Evolutionary conservation across 2,888 invertebrate genomes (phyloP).

Genomic region (Cepaea hortensis): DNA sequence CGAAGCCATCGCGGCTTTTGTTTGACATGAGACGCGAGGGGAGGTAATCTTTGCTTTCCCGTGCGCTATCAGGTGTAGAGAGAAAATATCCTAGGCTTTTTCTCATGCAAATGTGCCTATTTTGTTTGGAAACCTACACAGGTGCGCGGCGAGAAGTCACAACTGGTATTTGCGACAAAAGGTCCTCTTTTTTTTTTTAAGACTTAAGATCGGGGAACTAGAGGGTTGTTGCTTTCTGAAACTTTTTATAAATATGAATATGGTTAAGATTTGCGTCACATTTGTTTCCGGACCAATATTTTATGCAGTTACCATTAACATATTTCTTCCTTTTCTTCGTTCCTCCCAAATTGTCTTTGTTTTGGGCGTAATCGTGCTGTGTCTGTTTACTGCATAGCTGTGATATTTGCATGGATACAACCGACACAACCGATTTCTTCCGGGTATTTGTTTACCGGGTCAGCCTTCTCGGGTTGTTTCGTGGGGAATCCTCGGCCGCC

Average conservation of each 20-base stretch:
- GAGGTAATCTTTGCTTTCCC: conserved; percentile 1
- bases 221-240: background rate
- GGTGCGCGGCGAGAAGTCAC: background rate
- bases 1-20: background rate
- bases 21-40: background rate
- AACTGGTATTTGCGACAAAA: background rate
- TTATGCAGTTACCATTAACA: too few relatives aligned
- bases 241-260: background rate
- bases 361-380: too few relatives aligned
- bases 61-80: background rate
- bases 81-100: background rate
- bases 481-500: too few relatives aligned
- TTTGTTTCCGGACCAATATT: too few relatives aligned
- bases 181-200: background rate
- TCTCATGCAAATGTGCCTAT: conserved; percentile 17
- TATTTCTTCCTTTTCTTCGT: too few relatives aligned
- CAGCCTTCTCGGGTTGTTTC: too few relatives aligned
- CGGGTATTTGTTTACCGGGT: too few relatives aligned
- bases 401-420: too few relatives aligned
- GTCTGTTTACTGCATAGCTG: too few relatives aligned
- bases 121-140: conserved; percentile 21
- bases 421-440: too few relatives aligned
- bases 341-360: too few relatives aligned
- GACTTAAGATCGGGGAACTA: background rate
- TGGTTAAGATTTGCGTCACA: too few relatives aligned